A percentile compares a stretch with the other conserved stretches of the same genome.
These are phyloP conservation scores for Ptychoptera contaminata DNA, from an alignment of 2,888 invertebrate genomes.

Conservation along the genomic window DNA sequence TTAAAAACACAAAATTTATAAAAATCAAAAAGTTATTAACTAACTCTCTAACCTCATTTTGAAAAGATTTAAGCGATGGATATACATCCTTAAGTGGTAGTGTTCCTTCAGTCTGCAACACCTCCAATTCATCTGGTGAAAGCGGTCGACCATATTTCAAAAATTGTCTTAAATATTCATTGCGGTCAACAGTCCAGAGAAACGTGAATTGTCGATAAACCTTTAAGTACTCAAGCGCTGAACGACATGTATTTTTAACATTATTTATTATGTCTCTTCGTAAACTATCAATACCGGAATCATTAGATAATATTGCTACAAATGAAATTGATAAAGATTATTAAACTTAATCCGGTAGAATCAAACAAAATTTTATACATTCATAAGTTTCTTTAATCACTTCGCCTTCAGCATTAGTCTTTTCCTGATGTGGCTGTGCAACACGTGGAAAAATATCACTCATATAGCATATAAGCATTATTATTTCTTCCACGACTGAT, in stretches of 20 bases:
- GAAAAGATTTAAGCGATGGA: constrained; percentile 38
- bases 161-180: constrained; percentile 60
- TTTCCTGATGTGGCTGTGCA: not conserved
- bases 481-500: not conserved
- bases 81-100: constrained; percentile 18
- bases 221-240: constrained; percentile 8
- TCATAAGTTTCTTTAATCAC: not conserved
- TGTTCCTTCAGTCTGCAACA: not conserved
- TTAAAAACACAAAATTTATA: too few relatives aligned
- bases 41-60: constrained; percentile 41
- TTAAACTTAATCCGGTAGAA: too few relatives aligned
- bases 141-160: constrained; percentile 58
- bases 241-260: too few relatives aligned
- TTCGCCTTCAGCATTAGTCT: not conserved
- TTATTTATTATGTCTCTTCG: too few relatives aligned
- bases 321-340: too few relatives aligned
- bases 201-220: constrained; percentile 53
- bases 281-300: too few relatives aligned
- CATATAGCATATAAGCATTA: not conserved
- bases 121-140: constrained; percentile 46
- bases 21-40: too few relatives aligned
- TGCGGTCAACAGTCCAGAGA: constrained; percentile 67
- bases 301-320: too few relatives aligned
- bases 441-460: not conserved
- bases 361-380: too few relatives aligned